Conservation (phyloP, 2,888 invertebrate species). For the Drosophila siamana region DNA sequence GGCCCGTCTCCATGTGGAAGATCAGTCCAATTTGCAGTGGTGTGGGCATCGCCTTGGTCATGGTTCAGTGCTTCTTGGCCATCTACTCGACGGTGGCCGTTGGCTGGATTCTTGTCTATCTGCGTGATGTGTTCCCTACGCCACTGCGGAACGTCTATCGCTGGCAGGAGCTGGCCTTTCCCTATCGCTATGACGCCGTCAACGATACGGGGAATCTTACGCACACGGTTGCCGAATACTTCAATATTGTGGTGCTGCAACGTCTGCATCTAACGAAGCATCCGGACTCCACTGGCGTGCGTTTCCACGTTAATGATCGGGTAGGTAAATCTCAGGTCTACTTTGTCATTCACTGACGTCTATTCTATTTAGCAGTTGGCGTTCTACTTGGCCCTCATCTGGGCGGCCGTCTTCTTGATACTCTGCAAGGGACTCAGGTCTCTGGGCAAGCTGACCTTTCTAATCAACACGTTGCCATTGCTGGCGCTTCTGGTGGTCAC, state of each 20-base stretch:
- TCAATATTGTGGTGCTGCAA: slow-evolving; percentile 92
- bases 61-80: slow-evolving; percentile 92
- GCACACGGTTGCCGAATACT: slow-evolving; percentile 93
- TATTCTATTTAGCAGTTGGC: slow-evolving; percentile 90
- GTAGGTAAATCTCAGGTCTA: slow-evolving; percentile 64
- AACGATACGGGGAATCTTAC: slow-evolving; percentile 88
- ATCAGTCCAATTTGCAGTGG: slow-evolving; percentile 97
- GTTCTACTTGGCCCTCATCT: slow-evolving; percentile 95
- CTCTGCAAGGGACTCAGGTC: slow-evolving; percentile 93
- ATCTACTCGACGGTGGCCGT: slow-evolving; percentile 95
- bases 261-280: slow-evolving; percentile 85
- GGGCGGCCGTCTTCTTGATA: slow-evolving; percentile 95
- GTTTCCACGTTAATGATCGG: slow-evolving; percentile 83
- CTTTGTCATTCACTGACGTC: slow-evolving; percentile 22
- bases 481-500: slow-evolving; percentile 87
- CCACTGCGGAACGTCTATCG: slow-evolving; percentile 59
- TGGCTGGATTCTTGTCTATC: slow-evolving; percentile 96
- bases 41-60: slow-evolving; percentile 92
- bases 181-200: slow-evolving; percentile 87
- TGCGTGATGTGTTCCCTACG: slow-evolving; percentile 92
- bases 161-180: slow-evolving; percentile 83
- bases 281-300: slow-evolving; percentile 78
- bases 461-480: slow-evolving; percentile 92
- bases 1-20: slow-evolving; percentile 96
- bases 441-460: slow-evolving; percentile 87